Evolutionary conservation across 2,888 invertebrate species (phyloP), one percentile per base, ranked within the genome.

Genomic region (Cryptus armator): DNA sequence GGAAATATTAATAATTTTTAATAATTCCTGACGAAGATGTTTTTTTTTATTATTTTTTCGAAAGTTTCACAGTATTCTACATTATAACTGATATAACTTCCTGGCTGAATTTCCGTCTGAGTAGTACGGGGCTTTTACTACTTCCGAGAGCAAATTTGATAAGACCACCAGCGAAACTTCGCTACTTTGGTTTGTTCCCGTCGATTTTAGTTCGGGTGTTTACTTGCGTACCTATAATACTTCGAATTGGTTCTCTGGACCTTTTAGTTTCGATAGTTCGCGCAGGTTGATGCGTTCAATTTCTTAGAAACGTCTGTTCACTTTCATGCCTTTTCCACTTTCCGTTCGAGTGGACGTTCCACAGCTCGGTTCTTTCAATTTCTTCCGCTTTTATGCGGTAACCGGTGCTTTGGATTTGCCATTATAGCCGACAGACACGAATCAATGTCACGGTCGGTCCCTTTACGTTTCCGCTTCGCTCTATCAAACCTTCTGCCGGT

Each of bases 251-350:
- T 3, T 12, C n/a, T 6, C 3, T 37, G 10, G 32, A 37, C n/a
- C 64, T 32, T 37, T 64, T n/a, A n/a, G 5, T 64, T 37, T 12
- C 9, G 32, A 37, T n/a, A 37, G 7, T 12, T 64, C 32, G 32
- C 9, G 6, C n/a, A 7, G 16, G n/a, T 32, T 64, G 19, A n/a
- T 37, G n/a, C 16, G 2, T 48, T 24, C 14, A 9, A 67, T 48
- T n/a, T 68, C 29, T 9, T 7, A 16, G 53, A 16, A 7, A 53
- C 19, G 68, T 48, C 51, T 32, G 68, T 48, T 48, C 29, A 14
- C 68, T 29, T 4, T 5, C 29, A 9, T 19, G 48, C 14, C 32
- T 51, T 46, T 48, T 51, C 46, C 68, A 68, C 68, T 68, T 51
- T 29, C n/a, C 37, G 32, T 16, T 53, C 53, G 9, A 53, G 53